A percentile compares a stretch with the other conserved stretches of the same genome.
These are phyloP conservation scores for Tachypleus tridentatus DNA, from an alignment of 1,140 invertebrate species.

Conservation along the genomic window DNA sequence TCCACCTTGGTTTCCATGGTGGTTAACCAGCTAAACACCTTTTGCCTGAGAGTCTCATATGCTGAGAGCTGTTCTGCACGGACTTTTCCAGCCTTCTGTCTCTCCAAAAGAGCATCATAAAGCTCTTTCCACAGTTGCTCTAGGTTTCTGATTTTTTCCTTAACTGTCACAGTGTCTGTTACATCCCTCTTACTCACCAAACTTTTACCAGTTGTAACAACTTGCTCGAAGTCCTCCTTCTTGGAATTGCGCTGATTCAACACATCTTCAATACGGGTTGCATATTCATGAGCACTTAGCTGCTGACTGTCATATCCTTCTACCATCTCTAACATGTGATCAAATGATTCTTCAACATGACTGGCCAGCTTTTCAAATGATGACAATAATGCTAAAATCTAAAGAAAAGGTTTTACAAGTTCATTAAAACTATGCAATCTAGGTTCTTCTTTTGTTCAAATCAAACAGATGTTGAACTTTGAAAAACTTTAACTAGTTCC, in stretches of 20 bases:
- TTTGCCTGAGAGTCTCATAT: slow-evolving; percentile 69
- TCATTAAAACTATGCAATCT: no score
- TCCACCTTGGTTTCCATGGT: slow-evolving; percentile 56
- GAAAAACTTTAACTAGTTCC: no score
- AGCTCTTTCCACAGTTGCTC: slow-evolving; percentile 81
- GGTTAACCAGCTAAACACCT: slow-evolving; percentile 73
- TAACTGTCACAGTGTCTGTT: slow-evolving; percentile 68
- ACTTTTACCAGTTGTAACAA: slow-evolving; percentile 63
- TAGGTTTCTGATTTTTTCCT: slow-evolving; percentile 70
- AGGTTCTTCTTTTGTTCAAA: no score
- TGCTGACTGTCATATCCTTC: no score
- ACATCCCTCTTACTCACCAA: slow-evolving; percentile 78
- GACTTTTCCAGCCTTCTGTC: slow-evolving; percentile 62
- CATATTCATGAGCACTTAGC: slow-evolving; percentile 45
- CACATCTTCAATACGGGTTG: slow-evolving; percentile 46
- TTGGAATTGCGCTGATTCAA: slow-evolving; percentile 42
- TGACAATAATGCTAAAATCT: no score
- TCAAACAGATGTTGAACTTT: no score
- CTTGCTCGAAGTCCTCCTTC: slow-evolving; percentile 53
- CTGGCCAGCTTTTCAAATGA: no score
- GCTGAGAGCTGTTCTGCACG: slow-evolving; percentile 67
- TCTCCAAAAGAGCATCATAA: slow-evolving; percentile 62
- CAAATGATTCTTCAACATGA: no score
- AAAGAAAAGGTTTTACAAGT: no score
- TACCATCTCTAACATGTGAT: no score